Conservation (phyloP, 2,113 vertebrate genomes). For the Apteryx owenii region DNA sequence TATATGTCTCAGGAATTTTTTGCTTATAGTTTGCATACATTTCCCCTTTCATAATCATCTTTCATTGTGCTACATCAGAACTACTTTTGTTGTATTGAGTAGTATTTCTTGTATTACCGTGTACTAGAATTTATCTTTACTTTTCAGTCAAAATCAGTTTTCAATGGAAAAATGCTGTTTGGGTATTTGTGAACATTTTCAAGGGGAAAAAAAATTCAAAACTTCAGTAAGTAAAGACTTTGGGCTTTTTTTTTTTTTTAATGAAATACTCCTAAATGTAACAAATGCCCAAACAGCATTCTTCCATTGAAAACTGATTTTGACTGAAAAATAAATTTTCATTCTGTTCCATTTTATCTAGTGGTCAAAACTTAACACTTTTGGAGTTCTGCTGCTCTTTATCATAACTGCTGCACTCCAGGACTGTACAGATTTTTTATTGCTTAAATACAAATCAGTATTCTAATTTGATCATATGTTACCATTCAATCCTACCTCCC, state of each 20-base stretch:
- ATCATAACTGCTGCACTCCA: neutral
- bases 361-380: neutral
- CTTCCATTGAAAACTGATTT: neutral
- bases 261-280: neutral
- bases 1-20: slow-evolving; percentile 26
- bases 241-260: neutral
- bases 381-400: neutral
- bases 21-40: slow-evolving; percentile 3
- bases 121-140: neutral
- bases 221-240: neutral
- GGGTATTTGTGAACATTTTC: neutral
- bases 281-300: neutral
- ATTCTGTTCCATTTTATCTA: neutral
- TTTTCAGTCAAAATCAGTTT: neutral
- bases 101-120: neutral
- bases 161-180: neutral
- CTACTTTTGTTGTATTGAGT: neutral
- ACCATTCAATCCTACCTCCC: neutral
- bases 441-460: neutral
- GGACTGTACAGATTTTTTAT: neutral
- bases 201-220: neutral
- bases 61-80: slow-evolving; percentile 21
- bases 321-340: neutral
- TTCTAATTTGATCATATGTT: neutral
- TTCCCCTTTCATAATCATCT: slow-evolving; percentile 56